Conservation (phyloP, 2,113 vertebrate species). For the Oxyruncus cristatus region DNA sequence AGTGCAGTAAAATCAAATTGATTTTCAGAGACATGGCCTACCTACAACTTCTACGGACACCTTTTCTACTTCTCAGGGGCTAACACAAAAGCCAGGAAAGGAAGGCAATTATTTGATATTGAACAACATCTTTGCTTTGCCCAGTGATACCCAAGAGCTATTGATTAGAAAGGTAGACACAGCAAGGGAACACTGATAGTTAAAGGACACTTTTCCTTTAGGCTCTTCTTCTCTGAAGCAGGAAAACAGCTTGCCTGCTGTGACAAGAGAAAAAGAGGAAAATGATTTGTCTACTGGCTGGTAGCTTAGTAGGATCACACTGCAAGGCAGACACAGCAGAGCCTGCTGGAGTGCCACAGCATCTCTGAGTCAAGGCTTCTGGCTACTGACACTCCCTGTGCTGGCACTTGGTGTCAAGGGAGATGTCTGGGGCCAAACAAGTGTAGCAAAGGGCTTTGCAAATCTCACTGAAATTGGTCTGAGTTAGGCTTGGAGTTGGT, state of each 20-base stretch:
- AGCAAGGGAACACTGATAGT: neutral
- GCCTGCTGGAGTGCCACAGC: neutral
- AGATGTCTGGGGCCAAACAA: neutral
- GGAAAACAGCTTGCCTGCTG: neutral
- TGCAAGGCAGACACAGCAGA: neutral
- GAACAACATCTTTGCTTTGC: neutral
- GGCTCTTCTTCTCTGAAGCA: neutral
- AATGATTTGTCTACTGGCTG: neutral
- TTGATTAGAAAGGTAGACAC: neutral
- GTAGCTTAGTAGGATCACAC: neutral
- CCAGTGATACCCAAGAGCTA: neutral
- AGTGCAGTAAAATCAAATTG: neutral
- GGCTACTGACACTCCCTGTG: fast-evolving
- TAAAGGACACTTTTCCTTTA: neutral
- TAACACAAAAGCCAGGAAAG: neutral
- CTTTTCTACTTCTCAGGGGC: neutral
- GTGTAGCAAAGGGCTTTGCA: neutral
- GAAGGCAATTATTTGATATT: neutral
- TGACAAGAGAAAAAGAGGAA: neutral
- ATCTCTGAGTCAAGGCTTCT: neutral
- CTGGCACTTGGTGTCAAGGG: neutral
- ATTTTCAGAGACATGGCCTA: neutral
- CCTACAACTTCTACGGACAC: neutral
- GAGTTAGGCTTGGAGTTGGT: too few species aligned
- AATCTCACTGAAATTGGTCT: neutral